Evolutionary conservation across 2,888 invertebrate genomes (phyloP).

Genomic region (Drosophila testacea): DNA sequence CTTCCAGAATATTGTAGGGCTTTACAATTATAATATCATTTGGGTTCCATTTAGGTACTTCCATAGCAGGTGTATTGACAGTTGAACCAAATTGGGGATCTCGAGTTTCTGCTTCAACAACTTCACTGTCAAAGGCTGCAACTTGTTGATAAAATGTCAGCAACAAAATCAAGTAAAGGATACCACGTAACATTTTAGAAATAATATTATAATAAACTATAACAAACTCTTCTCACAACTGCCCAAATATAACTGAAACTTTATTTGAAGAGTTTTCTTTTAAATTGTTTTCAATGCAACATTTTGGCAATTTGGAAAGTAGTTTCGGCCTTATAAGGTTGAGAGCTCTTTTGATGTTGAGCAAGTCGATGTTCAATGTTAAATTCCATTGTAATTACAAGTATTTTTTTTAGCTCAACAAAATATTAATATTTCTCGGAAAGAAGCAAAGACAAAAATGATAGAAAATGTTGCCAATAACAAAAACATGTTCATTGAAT

Average conservation of each 20-base stretch:
- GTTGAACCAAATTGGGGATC: conserved; percentile 6
- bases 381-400: background rate
- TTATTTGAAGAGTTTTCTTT: conserved; percentile 33
- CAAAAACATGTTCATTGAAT: conserved; percentile 20
- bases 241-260: conserved; percentile 47
- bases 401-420: conserved; percentile 1
- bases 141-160: conserved; percentile 20
- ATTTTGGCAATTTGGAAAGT: conserved; percentile 58
- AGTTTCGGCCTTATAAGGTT: conserved; percentile 56
- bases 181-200: conserved; percentile 14
- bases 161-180: conserved; percentile 17
- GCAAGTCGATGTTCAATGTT: conserved; percentile 1
- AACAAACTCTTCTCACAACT: conserved; percentile 17
- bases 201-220: background rate
- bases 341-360: conserved; percentile 49
- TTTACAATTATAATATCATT: conserved; percentile 55
- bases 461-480: conserved; percentile 23
- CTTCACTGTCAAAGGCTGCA: conserved; percentile 59
- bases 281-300: conserved; percentile 24
- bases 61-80: conserved; percentile 3
- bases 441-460: background rate
- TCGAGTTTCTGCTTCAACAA: conserved; percentile 55
- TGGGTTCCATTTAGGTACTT: conserved; percentile 14
- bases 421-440: conserved; percentile 1
- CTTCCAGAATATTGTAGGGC: conserved; percentile 79